These are phyloP conservation scores for Parasteatoda tepidariorum DNA, from an alignment of 1,140 invertebrate genomes.

Conservation along the genomic window DNA sequence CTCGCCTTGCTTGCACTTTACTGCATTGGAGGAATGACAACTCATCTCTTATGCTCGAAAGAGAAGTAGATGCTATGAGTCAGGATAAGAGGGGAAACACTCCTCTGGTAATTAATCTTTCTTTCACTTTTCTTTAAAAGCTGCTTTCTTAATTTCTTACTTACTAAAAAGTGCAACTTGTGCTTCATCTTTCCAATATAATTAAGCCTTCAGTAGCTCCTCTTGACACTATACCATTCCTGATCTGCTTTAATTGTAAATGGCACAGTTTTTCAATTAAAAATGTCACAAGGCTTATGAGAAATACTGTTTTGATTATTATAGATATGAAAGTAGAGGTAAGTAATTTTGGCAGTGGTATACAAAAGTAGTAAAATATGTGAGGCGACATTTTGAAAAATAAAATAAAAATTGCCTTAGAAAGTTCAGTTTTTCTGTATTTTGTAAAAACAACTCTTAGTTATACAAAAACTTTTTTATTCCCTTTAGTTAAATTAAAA, in stretches of 20 bases:
- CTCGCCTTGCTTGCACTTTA: conserved; percentile 77
- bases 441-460: too few species aligned
- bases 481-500: too few species aligned
- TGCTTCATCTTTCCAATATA: not conserved
- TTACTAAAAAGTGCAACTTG: not conserved
- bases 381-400: too few species aligned
- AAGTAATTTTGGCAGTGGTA: too few species aligned
- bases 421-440: too few species aligned
- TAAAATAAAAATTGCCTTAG: too few species aligned
- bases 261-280: not conserved
- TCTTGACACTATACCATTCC: not conserved
- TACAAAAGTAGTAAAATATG: too few species aligned
- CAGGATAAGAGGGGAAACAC: conserved; percentile 89
- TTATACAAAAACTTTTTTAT: too few species aligned
- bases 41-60: conserved; percentile 85
- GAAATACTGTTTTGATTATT: too few species aligned
- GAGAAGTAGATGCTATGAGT: conserved; percentile 90
- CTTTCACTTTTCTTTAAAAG: not conserved
- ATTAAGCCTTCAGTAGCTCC: not conserved
- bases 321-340: too few species aligned
- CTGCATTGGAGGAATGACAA: conserved; percentile 90
- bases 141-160: not conserved
- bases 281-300: too few species aligned
- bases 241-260: not conserved
- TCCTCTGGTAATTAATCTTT: conserved; percentile 77